Conservation (phyloP, 2,888 invertebrate species). For the Philopedon plagiatum region DNA sequence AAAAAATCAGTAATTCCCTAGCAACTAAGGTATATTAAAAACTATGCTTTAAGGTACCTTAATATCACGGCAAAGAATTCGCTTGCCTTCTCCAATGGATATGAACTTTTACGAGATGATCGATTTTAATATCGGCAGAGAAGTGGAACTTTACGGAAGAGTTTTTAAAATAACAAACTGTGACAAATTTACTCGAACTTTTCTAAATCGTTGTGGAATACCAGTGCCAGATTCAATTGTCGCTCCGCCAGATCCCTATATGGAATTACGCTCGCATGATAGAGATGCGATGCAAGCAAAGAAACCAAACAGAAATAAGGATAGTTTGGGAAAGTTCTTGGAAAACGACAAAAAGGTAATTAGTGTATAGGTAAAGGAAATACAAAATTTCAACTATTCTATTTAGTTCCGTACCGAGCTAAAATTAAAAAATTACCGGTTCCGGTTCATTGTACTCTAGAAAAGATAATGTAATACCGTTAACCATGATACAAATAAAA, state of each 20-base stretch:
- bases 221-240: slow-evolving; percentile 81
- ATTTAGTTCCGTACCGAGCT: too few species aligned
- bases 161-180: slow-evolving; percentile 87
- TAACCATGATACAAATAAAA: too few species aligned
- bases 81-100: slow-evolving; percentile 80
- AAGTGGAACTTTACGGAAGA: slow-evolving; percentile 86
- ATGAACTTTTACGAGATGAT: slow-evolving; percentile 86
- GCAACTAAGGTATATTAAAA: too few species aligned
- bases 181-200: slow-evolving; percentile 89
- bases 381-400: too few species aligned
- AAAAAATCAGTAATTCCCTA: too few species aligned
- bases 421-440: too few species aligned
- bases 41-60: slow-evolving; percentile 76
- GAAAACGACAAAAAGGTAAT: slow-evolving; percentile 80
- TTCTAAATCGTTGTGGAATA: slow-evolving; percentile 88
- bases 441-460: too few species aligned
- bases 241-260: slow-evolving; percentile 72
- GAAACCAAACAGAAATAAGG: slow-evolving; percentile 73
- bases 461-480: too few species aligned
- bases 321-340: slow-evolving; percentile 85
- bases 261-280: slow-evolving; percentile 67
- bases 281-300: slow-evolving; percentile 65
- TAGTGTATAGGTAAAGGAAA: neutral
- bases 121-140: slow-evolving; percentile 88
- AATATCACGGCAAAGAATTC: slow-evolving; percentile 86